A percentile compares a stretch with the other conserved stretches of the same genome.
These are phyloP conservation scores for Paracyclopina nana DNA, from an alignment of 1,140 invertebrate genomes.

Conservation along the genomic window DNA sequence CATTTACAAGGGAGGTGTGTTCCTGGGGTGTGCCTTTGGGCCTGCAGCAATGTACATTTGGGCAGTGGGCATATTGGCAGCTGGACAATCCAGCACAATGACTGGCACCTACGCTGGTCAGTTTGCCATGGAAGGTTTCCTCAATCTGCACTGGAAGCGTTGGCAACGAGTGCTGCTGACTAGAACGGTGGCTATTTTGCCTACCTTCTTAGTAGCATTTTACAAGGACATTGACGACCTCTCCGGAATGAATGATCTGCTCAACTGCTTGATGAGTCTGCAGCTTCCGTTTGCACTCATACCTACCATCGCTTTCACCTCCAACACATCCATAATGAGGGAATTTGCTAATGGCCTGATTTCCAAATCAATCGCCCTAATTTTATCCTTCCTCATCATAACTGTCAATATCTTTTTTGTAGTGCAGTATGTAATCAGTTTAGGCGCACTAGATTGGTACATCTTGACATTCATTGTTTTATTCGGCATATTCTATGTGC, in stretches of 20 bases:
- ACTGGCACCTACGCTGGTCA: constrained; percentile 41
- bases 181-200: constrained; percentile 62
- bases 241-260: constrained; percentile 64
- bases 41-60: constrained; percentile 62
- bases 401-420: constrained; percentile 65
- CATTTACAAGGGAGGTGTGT: constrained; percentile 62
- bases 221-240: constrained; percentile 47
- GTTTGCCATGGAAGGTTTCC: constrained; percentile 51
- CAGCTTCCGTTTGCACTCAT: constrained; percentile 63
- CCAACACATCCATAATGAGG: constrained; percentile 29
- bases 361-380: constrained; percentile 39
- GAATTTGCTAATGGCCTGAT: constrained; percentile 12
- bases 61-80: constrained; percentile 70
- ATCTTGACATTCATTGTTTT: neutral
- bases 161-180: constrained; percentile 77
- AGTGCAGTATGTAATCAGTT: constrained; percentile 32
- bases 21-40: constrained; percentile 63
- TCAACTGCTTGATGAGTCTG: constrained; percentile 72
- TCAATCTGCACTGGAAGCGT: constrained; percentile 64
- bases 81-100: constrained; percentile 77
- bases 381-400: constrained; percentile 48
- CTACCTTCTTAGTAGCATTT: constrained; percentile 61
- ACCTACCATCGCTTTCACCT: constrained; percentile 71
- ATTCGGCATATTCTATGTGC: neutral
- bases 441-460: neutral